Evolutionary conservation across 2,113 vertebrate species (phyloP), one percentile per base, ranked within the genome.

Genomic region (Nothoprocta pentlandii): DNA sequence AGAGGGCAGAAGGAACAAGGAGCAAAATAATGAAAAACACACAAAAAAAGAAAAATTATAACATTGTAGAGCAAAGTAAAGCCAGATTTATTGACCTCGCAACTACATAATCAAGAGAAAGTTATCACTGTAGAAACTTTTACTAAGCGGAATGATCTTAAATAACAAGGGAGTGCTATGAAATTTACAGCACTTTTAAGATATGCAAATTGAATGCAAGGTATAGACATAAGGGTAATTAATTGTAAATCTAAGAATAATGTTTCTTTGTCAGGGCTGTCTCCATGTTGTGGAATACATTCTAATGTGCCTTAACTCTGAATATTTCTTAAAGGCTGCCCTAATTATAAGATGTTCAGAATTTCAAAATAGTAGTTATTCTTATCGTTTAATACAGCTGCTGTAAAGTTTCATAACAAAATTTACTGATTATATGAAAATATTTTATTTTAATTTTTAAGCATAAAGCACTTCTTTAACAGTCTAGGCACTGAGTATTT

Each of bases 241-340:
- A 99, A 99, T 99, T 99, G 98, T 99, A 99, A 99, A 99, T 99
- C 98, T 98, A 98, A 98, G 98, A 99, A 99, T 99, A 99, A 99
- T 99, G 99, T 99, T 99, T 98, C 98, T 98, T 98, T 99, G 99
- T 99, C 99, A 99, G 98, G 97, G 97, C 98, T 98, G 98, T 99
- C 98, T 99, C 98, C 97, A 96, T 98, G 98, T 98, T 98, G 98
- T 98, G 98, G 98, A 98, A 98, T 98, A 98, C 98, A 98, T 99
- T 99, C 98, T 99, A 99, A 99, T 99, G 98, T 98, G 98, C 98
- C 98, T 98, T 98, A 98, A 98, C 98, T 98, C 96, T 97, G 98
- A 98, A 98, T 98, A 98, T 98, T 98, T 98, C 97, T 98, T 98
- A 98, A 98, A 98, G 95, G 97, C 98, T 98, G 96, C 95, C 98